Conservation (phyloP, 2,113 vertebrate species). For the Apus apus region DNA sequence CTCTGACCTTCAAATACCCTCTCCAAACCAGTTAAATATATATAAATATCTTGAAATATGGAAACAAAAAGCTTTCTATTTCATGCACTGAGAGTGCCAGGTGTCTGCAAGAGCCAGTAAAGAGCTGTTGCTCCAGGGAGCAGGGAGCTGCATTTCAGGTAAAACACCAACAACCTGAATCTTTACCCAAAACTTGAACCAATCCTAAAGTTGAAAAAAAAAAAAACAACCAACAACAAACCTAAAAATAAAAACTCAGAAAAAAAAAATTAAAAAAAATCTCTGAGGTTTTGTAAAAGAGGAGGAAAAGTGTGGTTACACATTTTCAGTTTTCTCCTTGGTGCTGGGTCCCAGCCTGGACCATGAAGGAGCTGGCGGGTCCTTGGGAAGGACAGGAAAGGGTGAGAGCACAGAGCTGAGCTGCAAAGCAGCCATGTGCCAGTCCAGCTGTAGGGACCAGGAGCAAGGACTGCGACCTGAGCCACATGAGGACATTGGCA, state of each 20-base stretch:
- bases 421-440: background rate
- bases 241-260: too few relatives aligned
- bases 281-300: background rate
- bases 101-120: background rate
- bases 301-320: background rate
- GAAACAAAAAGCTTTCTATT: conserved; percentile 67
- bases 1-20: conserved; percentile 57
- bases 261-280: background rate
- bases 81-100: background rate
- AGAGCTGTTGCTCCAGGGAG: background rate
- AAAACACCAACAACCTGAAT: background rate
- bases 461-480: background rate
- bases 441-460: background rate
- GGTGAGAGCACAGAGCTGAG: background rate
- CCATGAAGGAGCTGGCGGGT: fast-evolving
- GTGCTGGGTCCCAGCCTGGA: background rate
- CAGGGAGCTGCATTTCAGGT: background rate
- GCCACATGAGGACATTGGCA: fast-evolving
- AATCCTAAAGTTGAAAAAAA: background rate
- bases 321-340: background rate
- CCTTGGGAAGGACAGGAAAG: background rate
- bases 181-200: background rate
- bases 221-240: too few relatives aligned
- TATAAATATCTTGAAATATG: conserved; percentile 43
- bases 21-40: background rate